These are phyloP conservation scores for Allacma fusca DNA, from an alignment of 2,888 invertebrate species.

Conservation along the genomic window DNA sequence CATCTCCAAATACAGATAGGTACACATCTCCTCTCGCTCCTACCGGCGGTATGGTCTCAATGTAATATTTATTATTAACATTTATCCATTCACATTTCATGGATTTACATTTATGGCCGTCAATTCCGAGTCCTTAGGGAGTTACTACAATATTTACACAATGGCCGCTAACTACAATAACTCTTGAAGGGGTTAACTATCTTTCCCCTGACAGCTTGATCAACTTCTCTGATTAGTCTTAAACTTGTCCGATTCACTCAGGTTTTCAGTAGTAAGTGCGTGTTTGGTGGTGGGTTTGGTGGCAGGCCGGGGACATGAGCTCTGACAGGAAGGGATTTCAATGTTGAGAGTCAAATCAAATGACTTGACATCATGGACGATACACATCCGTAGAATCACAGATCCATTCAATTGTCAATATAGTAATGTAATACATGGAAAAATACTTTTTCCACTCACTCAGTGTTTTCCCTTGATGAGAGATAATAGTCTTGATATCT, in stretches of 20 bases:
- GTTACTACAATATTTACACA: background rate
- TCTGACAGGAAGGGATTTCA: too few relatives aligned
- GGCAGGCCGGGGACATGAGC: too few relatives aligned
- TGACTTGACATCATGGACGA: background rate
- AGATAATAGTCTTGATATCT: slow-evolving; percentile 16
- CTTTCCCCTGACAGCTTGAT: background rate
- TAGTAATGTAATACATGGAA: background rate
- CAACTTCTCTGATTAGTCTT: background rate
- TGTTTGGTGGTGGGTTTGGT: too few relatives aligned
- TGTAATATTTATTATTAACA: too few relatives aligned
- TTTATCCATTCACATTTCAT: too few relatives aligned
- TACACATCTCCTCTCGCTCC: too few relatives aligned
- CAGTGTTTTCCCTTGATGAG: background rate
- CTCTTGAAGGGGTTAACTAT: slow-evolving; percentile 3
- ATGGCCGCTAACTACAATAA: background rate
- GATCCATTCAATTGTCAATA: slow-evolving; percentile 1
- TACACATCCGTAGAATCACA: background rate
- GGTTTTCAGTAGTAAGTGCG: too few relatives aligned
- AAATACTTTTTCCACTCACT: slow-evolving; percentile 5
- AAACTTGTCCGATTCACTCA: background rate
- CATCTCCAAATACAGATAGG: too few relatives aligned
- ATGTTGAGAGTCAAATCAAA: too few relatives aligned
- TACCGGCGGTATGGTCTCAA: too few relatives aligned
- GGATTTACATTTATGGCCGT: too few relatives aligned
- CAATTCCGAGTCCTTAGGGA: background rate